Percentiles rank a stretch among this genome's conserved stretches.
Evolutionary conservation across 2,888 invertebrate species (phyloP).

Genomic region (Pseudanteris insignis): DNA sequence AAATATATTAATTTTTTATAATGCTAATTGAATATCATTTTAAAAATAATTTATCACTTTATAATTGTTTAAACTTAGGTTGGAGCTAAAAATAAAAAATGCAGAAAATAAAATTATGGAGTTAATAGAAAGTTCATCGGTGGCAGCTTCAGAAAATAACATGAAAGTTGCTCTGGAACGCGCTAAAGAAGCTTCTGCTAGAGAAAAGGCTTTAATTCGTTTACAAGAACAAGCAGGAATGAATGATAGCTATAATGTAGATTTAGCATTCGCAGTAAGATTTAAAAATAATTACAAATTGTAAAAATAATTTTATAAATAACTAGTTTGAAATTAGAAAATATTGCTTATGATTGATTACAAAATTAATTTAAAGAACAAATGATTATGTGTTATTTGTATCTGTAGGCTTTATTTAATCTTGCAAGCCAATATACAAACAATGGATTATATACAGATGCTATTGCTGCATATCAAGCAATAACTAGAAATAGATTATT

Average conservation of each 20-base stretch:
- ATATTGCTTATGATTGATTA: no score
- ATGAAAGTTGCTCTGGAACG: constrained; percentile 79
- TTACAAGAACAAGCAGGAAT: constrained; percentile 91
- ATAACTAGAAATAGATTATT: constrained; percentile 95
- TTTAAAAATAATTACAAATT: no score
- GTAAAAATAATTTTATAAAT: no score
- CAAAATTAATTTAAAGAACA: no score
- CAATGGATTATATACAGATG: constrained; percentile 95
- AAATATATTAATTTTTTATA: no score
- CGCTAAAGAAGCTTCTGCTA: constrained; percentile 95
- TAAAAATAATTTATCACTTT: no score
- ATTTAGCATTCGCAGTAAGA: constrained; percentile 90
- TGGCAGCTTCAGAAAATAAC: constrained; percentile 74
- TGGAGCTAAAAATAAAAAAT: constrained; percentile 90
- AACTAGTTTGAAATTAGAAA: no score
- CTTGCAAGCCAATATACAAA: constrained; percentile 93
- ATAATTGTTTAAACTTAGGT: no score
- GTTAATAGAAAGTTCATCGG: constrained; percentile 89
- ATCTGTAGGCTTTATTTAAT: constrained; percentile 90
- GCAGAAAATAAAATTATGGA: constrained; percentile 89
- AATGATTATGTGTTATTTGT: no score
- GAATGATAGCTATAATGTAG: constrained; percentile 91
- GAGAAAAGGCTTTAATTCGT: constrained; percentile 88
- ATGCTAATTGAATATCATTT: no score
- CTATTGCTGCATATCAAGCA: constrained; percentile 93